Evolutionary conservation across 2,797 vertebrate genomes (phyloP), one percentile per base, ranked within the genome.

Genomic region (Megalops cyprinoides): DNA sequence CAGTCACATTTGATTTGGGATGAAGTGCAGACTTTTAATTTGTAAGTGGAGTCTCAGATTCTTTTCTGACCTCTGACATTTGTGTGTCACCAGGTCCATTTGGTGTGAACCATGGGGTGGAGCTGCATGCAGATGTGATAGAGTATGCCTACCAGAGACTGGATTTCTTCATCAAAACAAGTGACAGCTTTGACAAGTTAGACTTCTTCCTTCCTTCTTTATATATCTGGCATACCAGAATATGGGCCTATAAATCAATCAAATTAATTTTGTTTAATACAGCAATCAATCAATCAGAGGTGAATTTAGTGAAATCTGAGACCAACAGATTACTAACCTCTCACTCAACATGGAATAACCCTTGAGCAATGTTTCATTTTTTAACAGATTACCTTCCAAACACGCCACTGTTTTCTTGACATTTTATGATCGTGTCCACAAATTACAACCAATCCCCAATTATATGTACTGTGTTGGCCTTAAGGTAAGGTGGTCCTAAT

Each of bases 121-220:
- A 99, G 86, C 90, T 99, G 4, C 97, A 99, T 23, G 94, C 94
- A 0, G 98, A 99, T 3, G 98, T 99, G 49, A 97, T 96, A 0
- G 97, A 99, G 18, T 99, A 98, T 0, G 98, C 98, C 0, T 96
- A 97, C 90, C 96, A 98, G 92, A 99, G 97, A 86, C 92, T 99
- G 9, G 97, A 99, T 62, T 93, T 93, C 86, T 99, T 99, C 91
- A 97, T 99, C 90, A 97, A 96, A 92, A 98, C 95, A 78, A 98
- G 96, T 0, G 96, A 99, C 89, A 98, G 97, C 91, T 99, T 99
- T 86, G 98, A 99, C 93, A 98, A 94, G 98, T 99, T 91, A 89
- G 96, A 82, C 4, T 49, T 42, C 10, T 31, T 1, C 14, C 44
- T 23, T 12, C 39, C 31, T 55, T 31, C 7, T 31, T 12, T 42